Conservation (phyloP, 1,140 invertebrate genomes). For the Penaeus chinensis region DNA sequence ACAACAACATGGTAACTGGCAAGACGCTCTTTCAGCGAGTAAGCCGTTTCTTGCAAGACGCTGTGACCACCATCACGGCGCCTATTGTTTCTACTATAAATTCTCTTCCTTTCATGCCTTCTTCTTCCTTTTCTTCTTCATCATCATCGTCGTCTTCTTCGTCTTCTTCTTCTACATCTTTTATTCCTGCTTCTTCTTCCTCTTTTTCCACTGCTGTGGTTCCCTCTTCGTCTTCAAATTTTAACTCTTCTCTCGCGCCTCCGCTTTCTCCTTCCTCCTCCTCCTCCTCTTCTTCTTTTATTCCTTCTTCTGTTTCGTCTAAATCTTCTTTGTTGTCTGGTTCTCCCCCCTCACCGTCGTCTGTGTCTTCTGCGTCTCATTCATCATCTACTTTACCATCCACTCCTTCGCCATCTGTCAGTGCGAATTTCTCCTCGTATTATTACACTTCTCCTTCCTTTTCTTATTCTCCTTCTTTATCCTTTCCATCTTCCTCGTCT, state of each 20-base stretch:
- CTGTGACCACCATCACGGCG: neutral
- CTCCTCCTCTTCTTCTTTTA: neutral
- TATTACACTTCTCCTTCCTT: neutral
- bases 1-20: constrained; percentile 45
- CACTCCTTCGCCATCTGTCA: neutral
- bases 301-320: neutral
- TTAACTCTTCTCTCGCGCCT: neutral
- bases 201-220: neutral
- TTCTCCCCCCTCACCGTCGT: neutral
- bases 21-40: constrained; percentile 11
- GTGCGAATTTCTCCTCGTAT: neutral
- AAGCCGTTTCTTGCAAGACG: constrained; percentile 14
- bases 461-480: neutral
- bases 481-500: neutral
- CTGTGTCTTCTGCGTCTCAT: neutral
- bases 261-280: neutral
- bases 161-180: neutral
- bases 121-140: neutral
- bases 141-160: neutral
- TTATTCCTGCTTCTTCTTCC: neutral
- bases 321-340: neutral
- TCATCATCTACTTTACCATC: neutral
- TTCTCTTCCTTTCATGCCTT: neutral
- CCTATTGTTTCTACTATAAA: neutral
- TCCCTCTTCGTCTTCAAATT: neutral